Conservation (phyloP, 2,113 vertebrate genomes). For the Myotis davidii region DNA sequence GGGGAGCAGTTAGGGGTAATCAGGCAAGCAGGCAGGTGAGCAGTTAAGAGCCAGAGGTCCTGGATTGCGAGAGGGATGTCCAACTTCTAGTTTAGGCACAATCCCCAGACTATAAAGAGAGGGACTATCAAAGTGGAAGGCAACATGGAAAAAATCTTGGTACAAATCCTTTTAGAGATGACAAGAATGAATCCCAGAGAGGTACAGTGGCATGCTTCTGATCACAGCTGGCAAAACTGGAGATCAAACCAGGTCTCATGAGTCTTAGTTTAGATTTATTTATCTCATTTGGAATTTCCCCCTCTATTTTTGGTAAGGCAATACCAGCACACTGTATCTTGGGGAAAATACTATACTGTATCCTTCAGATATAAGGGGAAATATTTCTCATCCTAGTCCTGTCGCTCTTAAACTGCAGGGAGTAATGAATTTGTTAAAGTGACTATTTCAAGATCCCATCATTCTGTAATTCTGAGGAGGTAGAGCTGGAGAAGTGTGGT, state of each 20-base stretch:
- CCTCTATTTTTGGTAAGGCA: not conserved
- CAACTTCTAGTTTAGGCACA: too few relatives aligned
- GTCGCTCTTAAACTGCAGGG: not conserved
- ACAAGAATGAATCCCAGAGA: not conserved
- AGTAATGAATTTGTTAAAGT: not conserved
- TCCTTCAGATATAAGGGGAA: not conserved
- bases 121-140: not conserved
- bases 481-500: not conserved
- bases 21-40: too few relatives aligned
- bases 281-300: not conserved
- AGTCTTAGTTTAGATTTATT: not conserved
- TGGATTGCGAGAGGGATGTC: too few relatives aligned
- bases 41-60: too few relatives aligned
- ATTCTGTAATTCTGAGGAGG: not conserved
- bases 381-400: not conserved
- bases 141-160: not conserved
- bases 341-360: not conserved
- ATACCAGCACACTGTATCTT: not conserved
- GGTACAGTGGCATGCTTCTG: not conserved
- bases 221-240: not conserved
- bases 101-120: not conserved
- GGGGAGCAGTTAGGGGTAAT: too few relatives aligned
- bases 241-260: not conserved
- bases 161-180: conserved; percentile 11
- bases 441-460: not conserved